phyloP scores from a whole-genome alignment of 2,113 vertebrate species.

The Oreochromis niloticus region DNA sequence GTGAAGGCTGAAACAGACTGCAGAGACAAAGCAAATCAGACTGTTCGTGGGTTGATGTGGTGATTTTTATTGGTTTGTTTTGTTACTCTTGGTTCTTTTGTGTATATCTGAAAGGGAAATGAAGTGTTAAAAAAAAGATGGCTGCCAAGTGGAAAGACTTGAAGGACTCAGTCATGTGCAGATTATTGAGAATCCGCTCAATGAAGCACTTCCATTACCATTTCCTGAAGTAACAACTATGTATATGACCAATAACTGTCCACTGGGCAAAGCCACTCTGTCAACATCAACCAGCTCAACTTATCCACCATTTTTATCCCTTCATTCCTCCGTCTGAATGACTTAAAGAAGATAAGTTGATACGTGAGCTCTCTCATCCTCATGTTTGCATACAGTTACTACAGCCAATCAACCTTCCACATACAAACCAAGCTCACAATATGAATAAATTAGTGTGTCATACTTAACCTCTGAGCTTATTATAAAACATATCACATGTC shows the following conservation, averaged over 20 bases:
- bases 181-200: background rate
- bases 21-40: background rate
- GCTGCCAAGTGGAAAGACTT: background rate
- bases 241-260: background rate
- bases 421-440: constrained; percentile 25
- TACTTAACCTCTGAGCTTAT: constrained; percentile 31
- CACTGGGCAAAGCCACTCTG: background rate
- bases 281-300: constrained; percentile 11
- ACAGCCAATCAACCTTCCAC: constrained; percentile 1
- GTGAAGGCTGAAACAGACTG: background rate
- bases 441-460: constrained; percentile 38
- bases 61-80: background rate
- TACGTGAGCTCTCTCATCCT: background rate
- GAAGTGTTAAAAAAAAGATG: background rate
- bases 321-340: background rate
- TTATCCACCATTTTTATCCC: background rate
- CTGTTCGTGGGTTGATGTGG: background rate
- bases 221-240: background rate
- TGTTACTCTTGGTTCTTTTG: background rate
- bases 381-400: background rate
- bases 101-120: background rate
- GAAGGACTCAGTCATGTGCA: background rate
- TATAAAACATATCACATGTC: constrained; percentile 20
- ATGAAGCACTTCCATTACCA: background rate
- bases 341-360: background rate